These are phyloP conservation scores for Himalopsyche japonica DNA, from an alignment of 2,888 invertebrate species.

Conservation along the genomic window DNA sequence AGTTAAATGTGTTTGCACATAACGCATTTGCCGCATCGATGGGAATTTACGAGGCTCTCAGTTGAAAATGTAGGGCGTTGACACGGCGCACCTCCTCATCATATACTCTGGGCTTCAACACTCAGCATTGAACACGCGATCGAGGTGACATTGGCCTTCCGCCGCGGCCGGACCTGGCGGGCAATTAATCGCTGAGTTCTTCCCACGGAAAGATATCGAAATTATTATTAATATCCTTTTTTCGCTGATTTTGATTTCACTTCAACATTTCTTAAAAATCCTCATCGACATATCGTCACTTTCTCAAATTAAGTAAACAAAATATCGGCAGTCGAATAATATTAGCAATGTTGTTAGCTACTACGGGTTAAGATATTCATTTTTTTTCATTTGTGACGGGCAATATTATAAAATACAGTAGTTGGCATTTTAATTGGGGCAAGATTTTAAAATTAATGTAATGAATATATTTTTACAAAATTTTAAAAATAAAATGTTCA, in stretches of 20 bases:
- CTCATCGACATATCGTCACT: background rate
- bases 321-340: background rate
- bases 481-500: too few species aligned
- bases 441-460: too few species aligned
- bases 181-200: background rate
- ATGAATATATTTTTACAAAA: too few species aligned
- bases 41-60: background rate
- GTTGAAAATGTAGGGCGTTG: constrained; percentile 3
- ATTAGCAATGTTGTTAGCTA: background rate
- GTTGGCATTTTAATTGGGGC: too few species aligned
- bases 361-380: too few species aligned
- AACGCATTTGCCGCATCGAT: background rate
- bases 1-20: background rate
- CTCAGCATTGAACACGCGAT: background rate
- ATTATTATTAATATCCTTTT: background rate
- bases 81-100: background rate
- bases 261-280: background rate
- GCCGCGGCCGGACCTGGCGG: background rate
- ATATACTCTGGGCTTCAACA: background rate
- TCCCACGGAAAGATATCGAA: background rate
- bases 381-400: too few species aligned
- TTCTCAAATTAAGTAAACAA: background rate
- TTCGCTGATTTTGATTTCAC: background rate
- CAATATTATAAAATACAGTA: too few species aligned
- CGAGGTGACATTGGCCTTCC: constrained; percentile 16